Evolutionary conservation across 2,113 vertebrate species (phyloP).

Genomic region (Dicrurus megarhynchus): DNA sequence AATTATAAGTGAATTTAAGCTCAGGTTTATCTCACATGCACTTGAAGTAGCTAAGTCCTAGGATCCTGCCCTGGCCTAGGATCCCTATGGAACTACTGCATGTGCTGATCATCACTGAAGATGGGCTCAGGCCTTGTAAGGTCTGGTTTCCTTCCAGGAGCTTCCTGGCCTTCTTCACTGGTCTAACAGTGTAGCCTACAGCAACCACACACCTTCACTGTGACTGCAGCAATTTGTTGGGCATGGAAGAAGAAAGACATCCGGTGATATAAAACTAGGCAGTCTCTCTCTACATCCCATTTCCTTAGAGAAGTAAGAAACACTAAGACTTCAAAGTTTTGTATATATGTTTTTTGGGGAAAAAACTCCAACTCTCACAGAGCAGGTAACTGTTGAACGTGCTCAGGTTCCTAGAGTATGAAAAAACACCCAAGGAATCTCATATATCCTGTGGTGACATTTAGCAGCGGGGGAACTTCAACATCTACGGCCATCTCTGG

Average conservation of each 20-base stretch:
- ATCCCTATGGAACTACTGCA: not conserved
- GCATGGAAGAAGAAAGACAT: not conserved
- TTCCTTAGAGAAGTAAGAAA: not conserved
- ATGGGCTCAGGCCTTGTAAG: not conserved
- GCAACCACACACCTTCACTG: not conserved
- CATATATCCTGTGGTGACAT: not conserved
- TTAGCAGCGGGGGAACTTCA: constrained; percentile 62
- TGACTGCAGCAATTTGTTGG: not conserved
- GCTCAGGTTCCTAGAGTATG: not conserved
- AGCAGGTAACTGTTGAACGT: not conserved
- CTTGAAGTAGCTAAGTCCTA: not conserved
- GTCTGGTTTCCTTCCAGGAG: not conserved
- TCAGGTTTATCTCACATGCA: not conserved
- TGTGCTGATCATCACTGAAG: not conserved
- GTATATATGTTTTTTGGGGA: not conserved
- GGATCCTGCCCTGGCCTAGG: not conserved
- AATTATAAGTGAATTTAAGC: not conserved
- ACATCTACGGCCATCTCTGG: not conserved
- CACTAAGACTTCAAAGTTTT: not conserved
- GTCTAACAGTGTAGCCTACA: not conserved
- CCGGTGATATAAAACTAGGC: not conserved
- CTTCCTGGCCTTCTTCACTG: not conserved
- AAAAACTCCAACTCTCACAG: not conserved
- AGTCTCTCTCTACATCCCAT: not conserved
- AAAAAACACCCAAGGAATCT: not conserved